Percentiles rank a stretch among this genome's conserved stretches.
phyloP scores from a whole-genome alignment of 2,113 vertebrate species.

The Platysteira castanea region DNA sequence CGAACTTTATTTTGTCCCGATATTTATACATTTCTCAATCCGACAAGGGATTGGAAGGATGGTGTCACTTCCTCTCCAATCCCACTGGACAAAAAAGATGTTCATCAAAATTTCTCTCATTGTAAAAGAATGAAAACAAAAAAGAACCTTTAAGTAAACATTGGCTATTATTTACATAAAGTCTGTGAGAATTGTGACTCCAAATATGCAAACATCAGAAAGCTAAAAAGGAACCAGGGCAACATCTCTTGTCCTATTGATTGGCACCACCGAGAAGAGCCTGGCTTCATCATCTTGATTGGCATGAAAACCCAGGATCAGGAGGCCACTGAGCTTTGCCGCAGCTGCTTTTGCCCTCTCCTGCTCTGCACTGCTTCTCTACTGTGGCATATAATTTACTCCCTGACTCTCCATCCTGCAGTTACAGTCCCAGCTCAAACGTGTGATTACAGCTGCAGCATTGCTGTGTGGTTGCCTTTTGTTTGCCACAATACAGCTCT shows the following conservation, averaged over 20 bases:
- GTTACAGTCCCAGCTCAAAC: background rate
- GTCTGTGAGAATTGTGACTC: too few relatives aligned
- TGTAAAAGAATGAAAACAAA: too few relatives aligned
- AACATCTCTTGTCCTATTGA: background rate
- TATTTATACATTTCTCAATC: too few relatives aligned
- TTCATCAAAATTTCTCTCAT: too few relatives aligned
- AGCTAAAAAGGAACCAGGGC: too few relatives aligned
- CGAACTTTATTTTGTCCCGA: too few relatives aligned
- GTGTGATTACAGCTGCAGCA: conserved; percentile 16
- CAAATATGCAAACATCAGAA: too few relatives aligned
- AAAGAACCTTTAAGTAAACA: too few relatives aligned
- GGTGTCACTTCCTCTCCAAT: too few relatives aligned
- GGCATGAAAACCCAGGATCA: background rate
- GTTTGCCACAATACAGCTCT: conserved; percentile 59
- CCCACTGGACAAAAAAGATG: too few relatives aligned
- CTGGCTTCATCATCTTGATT: background rate
- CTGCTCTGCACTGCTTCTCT: background rate
- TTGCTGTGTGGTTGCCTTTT: conserved; percentile 43
- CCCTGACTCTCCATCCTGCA: background rate
- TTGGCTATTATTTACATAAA: too few relatives aligned
- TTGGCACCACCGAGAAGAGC: background rate
- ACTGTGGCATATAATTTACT: conserved; percentile 28
- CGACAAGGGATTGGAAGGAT: too few relatives aligned
- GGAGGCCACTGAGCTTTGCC: background rate
- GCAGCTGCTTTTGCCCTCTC: background rate